Evolutionary conservation across 2,797 vertebrate genomes (phyloP).

Genomic region (Anomalospiza imberbis): DNA sequence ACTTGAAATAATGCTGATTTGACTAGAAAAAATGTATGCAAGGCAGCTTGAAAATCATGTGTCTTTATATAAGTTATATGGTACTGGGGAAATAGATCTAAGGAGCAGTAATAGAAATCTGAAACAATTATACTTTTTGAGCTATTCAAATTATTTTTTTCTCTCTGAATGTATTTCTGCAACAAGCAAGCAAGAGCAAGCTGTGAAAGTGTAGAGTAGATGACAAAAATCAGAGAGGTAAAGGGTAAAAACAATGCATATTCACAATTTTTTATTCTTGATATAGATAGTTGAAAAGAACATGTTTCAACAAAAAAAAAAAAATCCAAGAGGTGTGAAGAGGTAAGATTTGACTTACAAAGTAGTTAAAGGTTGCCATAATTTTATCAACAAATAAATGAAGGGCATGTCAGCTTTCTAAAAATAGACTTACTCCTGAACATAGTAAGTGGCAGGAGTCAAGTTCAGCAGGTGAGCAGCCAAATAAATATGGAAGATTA

Average conservation of each 20-base stretch:
- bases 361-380: background rate
- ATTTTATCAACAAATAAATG: background rate
- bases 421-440: background rate
- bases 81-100: background rate
- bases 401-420: background rate
- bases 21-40: background rate
- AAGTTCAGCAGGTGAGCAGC: background rate
- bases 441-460: background rate
- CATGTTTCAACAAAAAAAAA: background rate
- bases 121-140: background rate
- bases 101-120: background rate
- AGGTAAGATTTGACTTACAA: background rate
- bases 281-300: background rate
- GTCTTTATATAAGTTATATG: background rate
- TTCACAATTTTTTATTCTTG: background rate
- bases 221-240: background rate
- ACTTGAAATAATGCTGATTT: background rate
- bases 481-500: background rate
- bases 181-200: background rate
- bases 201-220: background rate
- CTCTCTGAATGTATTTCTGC: background rate
- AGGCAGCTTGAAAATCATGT: background rate
- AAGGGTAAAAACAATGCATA: background rate
- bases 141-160: background rate
- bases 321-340: background rate